phyloP scores from a whole-genome alignment of 2,888 invertebrate species.

The Incurvaria masculella region DNA sequence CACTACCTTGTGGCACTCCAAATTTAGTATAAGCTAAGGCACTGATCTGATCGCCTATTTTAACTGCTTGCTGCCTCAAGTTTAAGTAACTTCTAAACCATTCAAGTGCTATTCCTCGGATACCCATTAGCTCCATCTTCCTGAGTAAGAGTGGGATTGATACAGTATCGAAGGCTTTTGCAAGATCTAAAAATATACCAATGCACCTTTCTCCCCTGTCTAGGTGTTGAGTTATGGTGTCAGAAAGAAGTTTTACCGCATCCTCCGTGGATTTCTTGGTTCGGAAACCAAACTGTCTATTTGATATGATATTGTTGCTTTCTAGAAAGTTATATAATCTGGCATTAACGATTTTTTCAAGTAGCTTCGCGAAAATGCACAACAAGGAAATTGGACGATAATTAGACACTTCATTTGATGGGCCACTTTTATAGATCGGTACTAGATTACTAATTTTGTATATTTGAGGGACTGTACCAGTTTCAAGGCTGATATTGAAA shows the following conservation, averaged over 20 bases:
- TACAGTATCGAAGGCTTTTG: too few species aligned
- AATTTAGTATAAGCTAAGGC: neutral
- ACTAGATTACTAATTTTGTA: constrained; percentile 1
- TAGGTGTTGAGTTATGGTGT: neutral
- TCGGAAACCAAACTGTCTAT: constrained; percentile 1
- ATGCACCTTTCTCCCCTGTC: too few species aligned
- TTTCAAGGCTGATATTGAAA: neutral
- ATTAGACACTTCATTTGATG: neutral
- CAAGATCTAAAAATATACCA: constrained; percentile 6
- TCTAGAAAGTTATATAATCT: constrained; percentile 8
- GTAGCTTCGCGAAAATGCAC: constrained; percentile 1
- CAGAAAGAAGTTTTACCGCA: constrained; percentile 1
- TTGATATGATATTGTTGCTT: constrained; percentile 1
- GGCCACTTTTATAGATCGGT: too few species aligned
- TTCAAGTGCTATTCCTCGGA: constrained; percentile 7
- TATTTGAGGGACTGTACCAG: constrained; percentile 2
- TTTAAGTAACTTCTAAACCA: constrained; percentile 11
- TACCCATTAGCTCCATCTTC: constrained; percentile 9
- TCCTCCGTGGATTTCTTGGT: constrained; percentile 1
- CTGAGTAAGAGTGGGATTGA: constrained; percentile 11
- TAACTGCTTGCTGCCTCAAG: neutral
- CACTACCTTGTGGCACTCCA: neutral
- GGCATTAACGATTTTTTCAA: constrained; percentile 8
- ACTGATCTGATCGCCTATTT: neutral
- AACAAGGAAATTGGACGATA: constrained; percentile 6